Percentiles rank a stretch among this genome's conserved stretches.
phyloP scores from a whole-genome alignment of 2,888 invertebrate species.

The Smittia sp. region DNA sequence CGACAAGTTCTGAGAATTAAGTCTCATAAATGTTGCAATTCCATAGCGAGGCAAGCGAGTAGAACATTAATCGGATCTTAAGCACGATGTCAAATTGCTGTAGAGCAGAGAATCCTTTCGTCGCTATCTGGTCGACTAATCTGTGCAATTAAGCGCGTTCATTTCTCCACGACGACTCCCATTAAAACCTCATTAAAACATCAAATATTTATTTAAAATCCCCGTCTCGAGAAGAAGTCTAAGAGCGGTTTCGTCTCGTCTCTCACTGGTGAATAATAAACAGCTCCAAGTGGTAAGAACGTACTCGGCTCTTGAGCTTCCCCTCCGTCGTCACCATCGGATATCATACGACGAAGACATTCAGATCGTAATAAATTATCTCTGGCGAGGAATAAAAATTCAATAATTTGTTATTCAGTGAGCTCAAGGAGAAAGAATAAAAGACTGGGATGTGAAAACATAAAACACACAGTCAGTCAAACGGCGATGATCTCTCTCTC shows the following conservation, averaged over 20 bases:
- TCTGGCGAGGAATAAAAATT: slow-evolving; percentile 11
- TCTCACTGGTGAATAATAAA: slow-evolving; percentile 1
- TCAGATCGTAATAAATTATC: slow-evolving; percentile 24
- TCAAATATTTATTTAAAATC: slow-evolving; percentile 22
- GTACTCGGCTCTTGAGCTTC: neutral
- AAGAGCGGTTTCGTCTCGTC: neutral
- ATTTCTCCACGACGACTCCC: neutral
- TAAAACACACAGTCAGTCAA: slow-evolving; percentile 6
- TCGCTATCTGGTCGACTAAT: neutral
- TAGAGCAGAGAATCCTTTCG: neutral
- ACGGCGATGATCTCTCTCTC: neutral
- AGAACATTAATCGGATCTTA: slow-evolving; percentile 10
- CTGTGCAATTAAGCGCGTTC: slow-evolving; percentile 10
- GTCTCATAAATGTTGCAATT: neutral
- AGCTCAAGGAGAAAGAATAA: slow-evolving; percentile 5
- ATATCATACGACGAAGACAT: slow-evolving; percentile 14
- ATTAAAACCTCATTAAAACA: slow-evolving; percentile 24
- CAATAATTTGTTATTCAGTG: slow-evolving; percentile 34
- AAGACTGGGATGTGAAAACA: slow-evolving; percentile 16
- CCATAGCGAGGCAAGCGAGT: neutral
- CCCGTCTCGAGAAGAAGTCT: neutral
- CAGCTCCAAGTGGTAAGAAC: neutral
- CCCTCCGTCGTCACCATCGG: neutral
- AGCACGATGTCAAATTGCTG: neutral
- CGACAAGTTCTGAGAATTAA: neutral